Percentiles rank a stretch among this genome's conserved stretches.
Evolutionary conservation across 1,140 invertebrate genomes (phyloP).

Genomic region (Calycopis cecrops): DNA sequence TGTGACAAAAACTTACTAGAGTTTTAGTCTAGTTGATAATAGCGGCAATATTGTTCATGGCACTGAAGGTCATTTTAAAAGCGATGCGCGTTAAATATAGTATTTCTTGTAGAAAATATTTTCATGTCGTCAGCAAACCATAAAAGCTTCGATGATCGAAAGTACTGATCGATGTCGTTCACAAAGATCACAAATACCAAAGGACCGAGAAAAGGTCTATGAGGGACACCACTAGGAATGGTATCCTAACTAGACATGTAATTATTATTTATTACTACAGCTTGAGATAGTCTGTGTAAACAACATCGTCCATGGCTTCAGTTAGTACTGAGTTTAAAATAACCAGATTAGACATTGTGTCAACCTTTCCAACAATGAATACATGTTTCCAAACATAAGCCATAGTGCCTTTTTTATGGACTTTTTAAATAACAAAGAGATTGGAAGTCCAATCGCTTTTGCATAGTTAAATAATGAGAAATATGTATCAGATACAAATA

Average conservation of each 20-base stretch:
- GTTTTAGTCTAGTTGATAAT: constrained; percentile 16
- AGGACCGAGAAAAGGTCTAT: constrained; percentile 15
- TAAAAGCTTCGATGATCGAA: constrained; percentile 6
- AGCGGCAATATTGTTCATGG: neutral
- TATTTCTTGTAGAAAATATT: constrained; percentile 8
- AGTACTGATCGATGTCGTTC: constrained; percentile 16
- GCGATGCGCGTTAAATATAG: neutral
- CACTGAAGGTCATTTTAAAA: neutral
- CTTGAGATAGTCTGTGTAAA: no score
- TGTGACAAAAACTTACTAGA: constrained; percentile 13
- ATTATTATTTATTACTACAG: constrained; percentile 14
- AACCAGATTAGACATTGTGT: no score
- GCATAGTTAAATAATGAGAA: no score
- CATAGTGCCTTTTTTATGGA: no score
- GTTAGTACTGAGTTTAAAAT: no score
- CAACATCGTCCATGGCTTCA: no score
- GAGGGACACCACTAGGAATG: constrained; percentile 15
- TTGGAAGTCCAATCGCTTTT: no score
- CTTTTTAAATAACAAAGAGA: no score
- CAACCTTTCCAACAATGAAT: no score
- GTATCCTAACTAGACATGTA: constrained; percentile 3
- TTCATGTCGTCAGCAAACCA: constrained; percentile 27
- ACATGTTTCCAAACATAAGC: no score
- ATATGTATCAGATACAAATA: no score
- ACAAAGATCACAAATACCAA: constrained; percentile 17